Conservation (phyloP, 2,888 invertebrate genomes). For the Mesorhabditis belari region DNA sequence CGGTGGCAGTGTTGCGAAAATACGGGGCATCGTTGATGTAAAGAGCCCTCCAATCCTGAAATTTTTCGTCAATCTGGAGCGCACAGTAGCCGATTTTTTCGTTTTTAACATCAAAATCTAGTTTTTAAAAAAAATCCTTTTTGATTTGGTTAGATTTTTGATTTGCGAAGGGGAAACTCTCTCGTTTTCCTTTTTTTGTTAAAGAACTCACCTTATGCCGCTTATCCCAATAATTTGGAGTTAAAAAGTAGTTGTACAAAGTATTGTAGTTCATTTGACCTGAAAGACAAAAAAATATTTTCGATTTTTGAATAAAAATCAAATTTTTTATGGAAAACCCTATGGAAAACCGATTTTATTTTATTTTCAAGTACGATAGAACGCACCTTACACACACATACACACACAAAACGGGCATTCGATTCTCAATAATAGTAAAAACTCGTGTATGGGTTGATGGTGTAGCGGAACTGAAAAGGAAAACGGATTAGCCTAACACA, state of each 20-base stretch:
- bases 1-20: neutral
- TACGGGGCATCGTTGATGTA: neutral
- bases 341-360: too few relatives aligned
- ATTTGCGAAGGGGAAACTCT: too few relatives aligned
- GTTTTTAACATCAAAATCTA: too few relatives aligned
- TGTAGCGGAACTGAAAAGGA: neutral
- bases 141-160: too few relatives aligned
- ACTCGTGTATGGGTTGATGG: neutral
- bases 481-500: constrained; percentile 5
- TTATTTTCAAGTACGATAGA: neutral
- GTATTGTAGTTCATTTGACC: constrained; percentile 36
- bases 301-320: neutral
- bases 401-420: too few relatives aligned
- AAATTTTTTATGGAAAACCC: neutral
- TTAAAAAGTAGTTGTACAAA: constrained; percentile 40
- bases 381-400: neutral
- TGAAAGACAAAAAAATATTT: constrained; percentile 7
- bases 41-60: neutral
- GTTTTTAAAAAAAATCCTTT: too few relatives aligned
- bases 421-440: neutral
- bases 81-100: too few relatives aligned
- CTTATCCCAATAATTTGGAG: constrained; percentile 40
- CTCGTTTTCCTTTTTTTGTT: too few relatives aligned
- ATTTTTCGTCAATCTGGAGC: too few relatives aligned
- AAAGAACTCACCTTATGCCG: constrained; percentile 24